Conservation (phyloP, 2,797 vertebrate species). For the Remorina albescens region DNA sequence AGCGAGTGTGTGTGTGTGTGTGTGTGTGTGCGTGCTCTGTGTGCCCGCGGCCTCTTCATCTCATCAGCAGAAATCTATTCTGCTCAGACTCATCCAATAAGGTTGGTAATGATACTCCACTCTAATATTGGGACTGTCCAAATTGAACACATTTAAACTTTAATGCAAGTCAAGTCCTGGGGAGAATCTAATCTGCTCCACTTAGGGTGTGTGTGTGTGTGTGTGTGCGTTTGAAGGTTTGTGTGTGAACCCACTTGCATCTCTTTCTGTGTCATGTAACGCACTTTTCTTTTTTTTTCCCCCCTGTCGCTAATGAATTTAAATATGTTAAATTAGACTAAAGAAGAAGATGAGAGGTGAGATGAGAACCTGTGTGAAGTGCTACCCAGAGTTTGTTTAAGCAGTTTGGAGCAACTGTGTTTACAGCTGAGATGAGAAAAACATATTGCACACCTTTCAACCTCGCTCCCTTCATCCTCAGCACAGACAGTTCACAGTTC, state of each 20-base stretch:
- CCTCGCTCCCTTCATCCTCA: not conserved
- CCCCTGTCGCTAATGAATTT: slow-evolving; percentile 69
- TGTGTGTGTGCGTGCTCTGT: slow-evolving; percentile 37
- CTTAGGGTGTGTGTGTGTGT: slow-evolving; percentile 45
- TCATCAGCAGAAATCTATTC: slow-evolving; percentile 81
- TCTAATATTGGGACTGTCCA: slow-evolving; percentile 78
- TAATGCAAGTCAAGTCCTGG: slow-evolving; percentile 82
- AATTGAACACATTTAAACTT: slow-evolving; percentile 83
- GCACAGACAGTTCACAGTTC: slow-evolving; percentile 5
- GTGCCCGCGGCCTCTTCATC: slow-evolving; percentile 76
- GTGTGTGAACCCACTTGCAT: slow-evolving; percentile 24
- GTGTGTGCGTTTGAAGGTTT: slow-evolving; percentile 21
- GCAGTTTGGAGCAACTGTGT: slow-evolving; percentile 52
- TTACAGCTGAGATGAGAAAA: slow-evolving; percentile 64
- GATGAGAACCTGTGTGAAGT: slow-evolving; percentile 40
- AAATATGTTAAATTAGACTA: slow-evolving; percentile 57
- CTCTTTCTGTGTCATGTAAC: slow-evolving; percentile 41
- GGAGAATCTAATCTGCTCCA: slow-evolving; percentile 74
- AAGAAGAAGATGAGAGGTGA: slow-evolving; percentile 61
- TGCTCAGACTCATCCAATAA: slow-evolving; percentile 81
- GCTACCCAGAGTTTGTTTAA: slow-evolving; percentile 35
- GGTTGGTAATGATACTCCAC: slow-evolving; percentile 79
- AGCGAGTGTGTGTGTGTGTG: slow-evolving; percentile 31
- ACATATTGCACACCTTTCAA: slow-evolving; percentile 56
- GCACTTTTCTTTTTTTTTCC: slow-evolving; percentile 28